phyloP scores from a whole-genome alignment of 2,113 vertebrate genomes.

The Columba livia region DNA sequence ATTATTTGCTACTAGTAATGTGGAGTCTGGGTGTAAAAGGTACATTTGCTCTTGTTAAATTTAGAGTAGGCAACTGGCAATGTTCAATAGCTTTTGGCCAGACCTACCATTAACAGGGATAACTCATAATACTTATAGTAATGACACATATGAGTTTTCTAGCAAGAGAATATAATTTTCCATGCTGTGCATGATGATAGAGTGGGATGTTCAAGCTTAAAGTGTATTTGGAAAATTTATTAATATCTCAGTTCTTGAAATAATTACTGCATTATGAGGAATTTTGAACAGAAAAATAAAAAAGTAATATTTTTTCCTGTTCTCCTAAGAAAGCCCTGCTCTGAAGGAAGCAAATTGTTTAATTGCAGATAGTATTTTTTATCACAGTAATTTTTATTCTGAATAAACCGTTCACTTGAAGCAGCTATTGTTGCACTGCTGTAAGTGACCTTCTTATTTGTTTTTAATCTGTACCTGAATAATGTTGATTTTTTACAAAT shows the following conservation, averaged over 20 bases:
- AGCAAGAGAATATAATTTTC: background rate
- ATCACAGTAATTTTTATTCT: background rate
- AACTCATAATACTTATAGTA: background rate
- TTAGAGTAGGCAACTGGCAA: background rate
- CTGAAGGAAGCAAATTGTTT: background rate
- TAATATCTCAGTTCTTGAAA: background rate
- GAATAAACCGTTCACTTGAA: background rate
- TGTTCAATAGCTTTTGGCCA: background rate
- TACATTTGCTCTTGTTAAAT: background rate
- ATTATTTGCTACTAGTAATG: background rate
- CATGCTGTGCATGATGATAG: rapidly evolving
- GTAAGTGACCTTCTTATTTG: background rate
- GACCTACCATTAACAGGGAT: background rate
- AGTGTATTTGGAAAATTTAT: background rate
- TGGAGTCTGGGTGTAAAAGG: background rate
- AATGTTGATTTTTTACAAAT: background rate
- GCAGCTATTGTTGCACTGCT: background rate
- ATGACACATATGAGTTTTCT: background rate
- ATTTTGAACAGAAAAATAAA: background rate
- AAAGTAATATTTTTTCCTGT: background rate
- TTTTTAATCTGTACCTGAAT: background rate
- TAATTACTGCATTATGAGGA: background rate
- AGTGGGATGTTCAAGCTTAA: background rate
- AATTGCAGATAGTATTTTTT: background rate
- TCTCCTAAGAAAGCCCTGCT: background rate